Conservation (phyloP, 2,888 invertebrate species). For the Agrotis segetum region DNA sequence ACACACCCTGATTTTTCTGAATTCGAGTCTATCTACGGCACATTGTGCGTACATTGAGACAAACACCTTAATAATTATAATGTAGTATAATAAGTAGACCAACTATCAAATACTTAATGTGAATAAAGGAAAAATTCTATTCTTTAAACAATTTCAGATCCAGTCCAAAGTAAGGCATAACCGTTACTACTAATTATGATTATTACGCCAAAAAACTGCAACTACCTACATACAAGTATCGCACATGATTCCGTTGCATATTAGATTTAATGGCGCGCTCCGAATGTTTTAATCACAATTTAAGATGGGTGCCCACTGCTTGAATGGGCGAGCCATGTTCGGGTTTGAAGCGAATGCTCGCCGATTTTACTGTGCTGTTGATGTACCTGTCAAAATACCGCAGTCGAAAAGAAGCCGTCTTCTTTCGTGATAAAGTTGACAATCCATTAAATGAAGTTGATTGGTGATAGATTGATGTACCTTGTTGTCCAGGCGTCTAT, state of each 20-base stretch:
- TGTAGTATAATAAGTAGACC: too few relatives aligned
- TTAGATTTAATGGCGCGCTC: constrained; percentile 87
- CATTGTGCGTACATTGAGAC: too few relatives aligned
- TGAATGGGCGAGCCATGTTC: constrained; percentile 49
- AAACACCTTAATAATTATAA: too few relatives aligned
- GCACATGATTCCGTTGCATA: constrained; percentile 86
- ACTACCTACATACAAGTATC: constrained; percentile 74
- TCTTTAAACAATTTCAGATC: constrained; percentile 39
- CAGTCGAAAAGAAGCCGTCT: too few relatives aligned
- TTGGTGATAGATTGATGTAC: too few relatives aligned
- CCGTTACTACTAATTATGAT: constrained; percentile 77
- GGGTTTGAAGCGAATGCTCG: constrained; percentile 13
- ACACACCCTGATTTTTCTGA: neutral
- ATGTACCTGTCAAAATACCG: too few relatives aligned
- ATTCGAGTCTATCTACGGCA: too few relatives aligned
- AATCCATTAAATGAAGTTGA: too few relatives aligned
- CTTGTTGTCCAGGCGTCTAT: too few relatives aligned
- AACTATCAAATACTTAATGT: neutral
- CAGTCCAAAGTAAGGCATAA: constrained; percentile 48
- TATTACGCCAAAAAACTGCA: constrained; percentile 80
- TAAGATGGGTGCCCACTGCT: constrained; percentile 62
- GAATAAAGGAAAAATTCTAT: constrained; percentile 13
- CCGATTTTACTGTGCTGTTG: neutral
- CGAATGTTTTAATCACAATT: constrained; percentile 86
- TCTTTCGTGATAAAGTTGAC: too few relatives aligned